phyloP scores from a whole-genome alignment of 2,113 vertebrate species.

The Psephotus haematonotus region DNA sequence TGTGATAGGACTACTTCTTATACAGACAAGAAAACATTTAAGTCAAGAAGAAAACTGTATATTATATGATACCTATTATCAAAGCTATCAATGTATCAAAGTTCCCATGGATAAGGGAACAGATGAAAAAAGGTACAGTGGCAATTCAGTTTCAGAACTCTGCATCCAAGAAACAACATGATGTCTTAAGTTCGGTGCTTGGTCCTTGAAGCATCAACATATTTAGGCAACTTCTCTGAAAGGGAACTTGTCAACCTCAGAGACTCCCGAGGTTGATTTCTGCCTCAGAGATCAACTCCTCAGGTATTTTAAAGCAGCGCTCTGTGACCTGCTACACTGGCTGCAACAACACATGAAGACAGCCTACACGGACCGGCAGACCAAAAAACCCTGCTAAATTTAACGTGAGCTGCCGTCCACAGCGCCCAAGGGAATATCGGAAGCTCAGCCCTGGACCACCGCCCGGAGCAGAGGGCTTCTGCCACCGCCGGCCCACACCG shows the following conservation, averaged over 20 bases:
- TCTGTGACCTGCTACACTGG: background rate
- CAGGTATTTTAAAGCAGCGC: background rate
- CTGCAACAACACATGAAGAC: background rate
- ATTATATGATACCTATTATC: accelerated
- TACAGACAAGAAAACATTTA: background rate
- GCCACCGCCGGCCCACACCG: accelerated
- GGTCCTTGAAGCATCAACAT: background rate
- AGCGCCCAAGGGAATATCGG: accelerated
- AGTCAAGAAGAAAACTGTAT: background rate
- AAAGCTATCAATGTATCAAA: background rate
- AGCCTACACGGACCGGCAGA: accelerated
- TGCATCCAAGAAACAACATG: background rate
- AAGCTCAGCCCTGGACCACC: accelerated
- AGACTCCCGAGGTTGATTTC: background rate
- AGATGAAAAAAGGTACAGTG: accelerated
- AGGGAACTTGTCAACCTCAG: background rate
- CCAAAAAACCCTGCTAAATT: accelerated
- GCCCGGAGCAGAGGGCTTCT: accelerated
- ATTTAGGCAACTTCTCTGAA: background rate
- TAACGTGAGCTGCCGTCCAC: accelerated
- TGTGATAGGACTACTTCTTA: background rate
- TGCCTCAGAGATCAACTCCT: background rate
- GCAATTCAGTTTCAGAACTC: background rate
- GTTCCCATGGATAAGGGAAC: background rate
- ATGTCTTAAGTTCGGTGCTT: background rate